phyloP scores from a whole-genome alignment of 2,888 invertebrate genomes.

The Agrotis exclamationis region DNA sequence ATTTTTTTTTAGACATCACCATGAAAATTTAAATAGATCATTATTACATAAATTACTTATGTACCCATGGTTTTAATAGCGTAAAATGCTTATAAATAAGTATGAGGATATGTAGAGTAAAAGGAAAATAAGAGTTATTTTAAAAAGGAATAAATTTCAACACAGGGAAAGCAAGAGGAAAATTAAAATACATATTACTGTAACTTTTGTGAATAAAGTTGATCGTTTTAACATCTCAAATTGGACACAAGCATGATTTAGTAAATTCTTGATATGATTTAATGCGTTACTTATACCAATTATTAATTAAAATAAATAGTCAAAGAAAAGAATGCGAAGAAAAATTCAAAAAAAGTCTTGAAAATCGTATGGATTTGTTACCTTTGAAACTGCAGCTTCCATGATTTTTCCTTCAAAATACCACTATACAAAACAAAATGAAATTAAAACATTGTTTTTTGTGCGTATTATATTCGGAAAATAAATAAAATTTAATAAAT shows the following conservation, averaged over 20 bases:
- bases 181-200: background rate
- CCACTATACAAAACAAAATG: constrained; percentile 44
- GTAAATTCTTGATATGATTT: background rate
- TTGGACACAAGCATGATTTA: background rate
- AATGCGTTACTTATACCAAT: background rate
- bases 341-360: constrained; percentile 13
- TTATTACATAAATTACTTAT: background rate
- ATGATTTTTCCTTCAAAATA: constrained; percentile 59
- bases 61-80: background rate
- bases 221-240: background rate
- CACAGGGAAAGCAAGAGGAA: constrained; percentile 3
- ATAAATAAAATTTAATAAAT: constrained; percentile 53
- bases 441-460: constrained; percentile 64
- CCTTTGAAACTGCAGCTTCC: constrained; percentile 73
- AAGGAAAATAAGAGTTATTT: constrained; percentile 10
- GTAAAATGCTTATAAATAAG: background rate
- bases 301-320: background rate
- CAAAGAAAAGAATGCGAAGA: background rate
- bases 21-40: background rate
- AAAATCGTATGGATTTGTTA: constrained; percentile 41
- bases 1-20: too few relatives aligned
- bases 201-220: background rate
- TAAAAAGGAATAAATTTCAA: background rate
- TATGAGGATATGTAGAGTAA: background rate
- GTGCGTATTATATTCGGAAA: constrained; percentile 40